phyloP scores from a whole-genome alignment of 2,113 vertebrate species.

The Ictidomys tridecemlineatus region DNA sequence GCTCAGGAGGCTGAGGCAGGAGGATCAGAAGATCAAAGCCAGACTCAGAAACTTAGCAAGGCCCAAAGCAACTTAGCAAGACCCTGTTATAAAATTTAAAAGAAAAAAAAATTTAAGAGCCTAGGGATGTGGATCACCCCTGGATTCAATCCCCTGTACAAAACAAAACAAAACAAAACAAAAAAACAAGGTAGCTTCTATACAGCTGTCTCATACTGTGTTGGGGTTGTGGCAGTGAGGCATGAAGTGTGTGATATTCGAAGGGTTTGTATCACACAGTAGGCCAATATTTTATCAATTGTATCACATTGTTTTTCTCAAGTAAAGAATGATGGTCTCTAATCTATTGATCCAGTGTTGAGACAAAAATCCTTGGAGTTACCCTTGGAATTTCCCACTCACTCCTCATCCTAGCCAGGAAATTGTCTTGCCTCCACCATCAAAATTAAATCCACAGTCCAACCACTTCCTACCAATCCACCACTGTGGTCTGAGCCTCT shows the following conservation, averaged over 20 bases:
- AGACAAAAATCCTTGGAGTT: not conserved
- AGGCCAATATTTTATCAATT: not conserved
- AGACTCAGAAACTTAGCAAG: no score
- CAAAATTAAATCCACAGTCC: not conserved
- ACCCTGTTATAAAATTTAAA: no score
- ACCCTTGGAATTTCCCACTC: not conserved
- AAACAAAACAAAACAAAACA: no score
- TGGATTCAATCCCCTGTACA: no score
- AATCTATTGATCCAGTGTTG: not conserved
- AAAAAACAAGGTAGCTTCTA: not conserved
- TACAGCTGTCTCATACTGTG: not conserved
- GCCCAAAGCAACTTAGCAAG: no score
- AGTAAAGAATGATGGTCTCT: conserved; percentile 28
- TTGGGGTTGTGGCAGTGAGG: not conserved
- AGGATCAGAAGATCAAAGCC: no score
- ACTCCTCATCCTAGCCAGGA: not conserved
- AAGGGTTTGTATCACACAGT: not conserved
- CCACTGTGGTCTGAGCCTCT: not conserved
- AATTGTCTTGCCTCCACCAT: not conserved
- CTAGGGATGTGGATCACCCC: no score
- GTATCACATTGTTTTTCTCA: conserved; percentile 52
- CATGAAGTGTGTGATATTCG: not conserved
- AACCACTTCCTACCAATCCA: not conserved
- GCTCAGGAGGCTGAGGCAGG: no score
- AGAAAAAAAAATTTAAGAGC: no score